Percentiles rank a stretch among this genome's conserved stretches.
These are phyloP conservation scores for Nemoura dubitans DNA, from an alignment of 2,888 invertebrate genomes.

Conservation along the genomic window DNA sequence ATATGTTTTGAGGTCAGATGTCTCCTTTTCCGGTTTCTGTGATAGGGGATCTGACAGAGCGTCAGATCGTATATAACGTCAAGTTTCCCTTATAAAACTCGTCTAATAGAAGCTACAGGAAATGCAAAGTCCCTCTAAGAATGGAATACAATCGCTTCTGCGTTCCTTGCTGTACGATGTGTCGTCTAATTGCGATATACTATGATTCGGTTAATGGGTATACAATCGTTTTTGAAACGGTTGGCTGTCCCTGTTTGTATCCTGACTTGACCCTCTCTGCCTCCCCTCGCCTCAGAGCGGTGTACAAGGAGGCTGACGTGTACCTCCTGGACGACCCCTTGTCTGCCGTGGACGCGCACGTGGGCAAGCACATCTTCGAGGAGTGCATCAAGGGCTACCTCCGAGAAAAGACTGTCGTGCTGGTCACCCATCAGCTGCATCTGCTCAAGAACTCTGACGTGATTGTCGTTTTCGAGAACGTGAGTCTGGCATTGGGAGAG, in stretches of 20 bases:
- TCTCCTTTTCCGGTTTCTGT: too few species aligned
- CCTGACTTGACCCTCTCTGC: background rate
- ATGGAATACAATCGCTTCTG: too few species aligned
- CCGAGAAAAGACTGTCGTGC: slow-evolving; percentile 64
- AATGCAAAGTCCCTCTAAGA: too few species aligned
- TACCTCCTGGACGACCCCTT: slow-evolving; percentile 72
- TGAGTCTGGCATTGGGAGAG: slow-evolving; percentile 58
- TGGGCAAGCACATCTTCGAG: slow-evolving; percentile 70
- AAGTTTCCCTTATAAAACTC: too few species aligned
- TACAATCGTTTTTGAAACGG: too few species aligned
- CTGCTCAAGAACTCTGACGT: slow-evolving; percentile 64
- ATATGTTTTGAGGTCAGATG: too few species aligned
- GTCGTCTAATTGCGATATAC: too few species aligned
- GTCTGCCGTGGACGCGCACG: slow-evolving; percentile 71
- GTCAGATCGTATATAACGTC: too few species aligned
- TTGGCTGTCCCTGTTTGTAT: too few species aligned
- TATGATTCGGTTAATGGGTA: too few species aligned
- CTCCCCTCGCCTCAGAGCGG: slow-evolving; percentile 26
- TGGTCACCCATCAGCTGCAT: slow-evolving; percentile 75
- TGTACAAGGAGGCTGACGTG: slow-evolving; percentile 70
- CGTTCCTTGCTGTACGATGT: background rate
- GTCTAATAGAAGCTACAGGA: too few species aligned
- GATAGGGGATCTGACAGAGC: background rate
- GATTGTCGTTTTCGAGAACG: slow-evolving; percentile 63
- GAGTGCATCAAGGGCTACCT: slow-evolving; percentile 68